phyloP scores from a whole-genome alignment of 2,113 vertebrate species.

The Galbula dea region DNA sequence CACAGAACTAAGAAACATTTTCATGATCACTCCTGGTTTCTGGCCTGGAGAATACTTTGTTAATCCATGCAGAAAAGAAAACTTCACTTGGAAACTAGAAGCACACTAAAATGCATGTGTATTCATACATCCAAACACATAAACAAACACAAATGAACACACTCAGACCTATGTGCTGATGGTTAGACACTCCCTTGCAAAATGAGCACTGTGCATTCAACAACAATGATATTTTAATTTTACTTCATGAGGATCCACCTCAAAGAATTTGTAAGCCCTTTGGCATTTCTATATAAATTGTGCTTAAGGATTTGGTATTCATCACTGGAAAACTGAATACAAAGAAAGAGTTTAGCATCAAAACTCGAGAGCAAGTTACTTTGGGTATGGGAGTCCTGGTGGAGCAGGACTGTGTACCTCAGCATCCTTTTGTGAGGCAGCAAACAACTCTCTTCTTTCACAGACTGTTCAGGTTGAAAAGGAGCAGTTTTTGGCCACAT shows the following conservation, averaged over 20 bases:
- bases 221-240: not conserved
- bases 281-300: not conserved
- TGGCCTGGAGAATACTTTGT: not conserved
- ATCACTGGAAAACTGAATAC: not conserved
- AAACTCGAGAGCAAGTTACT: not conserved
- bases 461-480: not conserved
- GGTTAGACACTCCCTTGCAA: not conserved
- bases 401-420: not conserved
- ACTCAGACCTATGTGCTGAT: not conserved
- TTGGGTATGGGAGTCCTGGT: not conserved
- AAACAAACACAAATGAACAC: accelerated
- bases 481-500: not conserved
- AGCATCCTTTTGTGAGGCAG: not conserved
- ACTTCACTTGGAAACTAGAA: not conserved
- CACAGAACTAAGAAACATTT: not conserved
- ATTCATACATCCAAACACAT: not conserved
- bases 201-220: not conserved
- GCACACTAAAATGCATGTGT: not conserved
- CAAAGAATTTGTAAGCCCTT: not conserved
- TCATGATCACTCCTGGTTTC: not conserved
- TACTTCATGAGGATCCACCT: not conserved
- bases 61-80: not conserved
- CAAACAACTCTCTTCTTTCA: not conserved
- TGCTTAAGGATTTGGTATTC: not conserved
- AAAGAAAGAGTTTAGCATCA: not conserved